Evolutionary conservation across 2,888 invertebrate genomes (phyloP).

Genomic region (Cerastoderma edule): DNA sequence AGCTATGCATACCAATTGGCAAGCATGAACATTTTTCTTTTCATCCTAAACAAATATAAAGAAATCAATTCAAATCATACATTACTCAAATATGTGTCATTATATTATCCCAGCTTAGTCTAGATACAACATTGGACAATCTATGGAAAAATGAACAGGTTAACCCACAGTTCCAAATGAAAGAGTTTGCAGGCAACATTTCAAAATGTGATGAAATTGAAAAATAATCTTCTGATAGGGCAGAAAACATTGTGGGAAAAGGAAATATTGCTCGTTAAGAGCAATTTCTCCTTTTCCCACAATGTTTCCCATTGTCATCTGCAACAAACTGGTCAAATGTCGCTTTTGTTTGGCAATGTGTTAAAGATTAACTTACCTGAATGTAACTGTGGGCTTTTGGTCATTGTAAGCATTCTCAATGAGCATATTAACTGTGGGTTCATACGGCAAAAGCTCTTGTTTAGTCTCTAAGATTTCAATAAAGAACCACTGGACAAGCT

Average conservation of each 20-base stretch:
- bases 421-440: constrained; percentile 27
- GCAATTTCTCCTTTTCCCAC: neutral
- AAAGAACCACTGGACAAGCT: constrained; percentile 39
- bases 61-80: too few species aligned
- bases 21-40: too few species aligned
- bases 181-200: neutral
- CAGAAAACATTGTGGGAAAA: constrained; percentile 5
- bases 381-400: constrained; percentile 9
- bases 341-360: too few species aligned
- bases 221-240: too few species aligned
- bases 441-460: constrained; percentile 31
- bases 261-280: neutral
- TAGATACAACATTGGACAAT: too few species aligned
- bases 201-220: too few species aligned
- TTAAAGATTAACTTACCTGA: constrained; percentile 31
- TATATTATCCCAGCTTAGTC: too few species aligned
- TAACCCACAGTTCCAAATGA: too few species aligned
- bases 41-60: too few species aligned
- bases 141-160: too few species aligned
- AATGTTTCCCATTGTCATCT: neutral
- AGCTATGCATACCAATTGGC: too few species aligned
- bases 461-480: constrained; percentile 32
- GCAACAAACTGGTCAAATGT: neutral
- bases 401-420: constrained; percentile 38
- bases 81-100: too few species aligned